Percentiles rank a stretch among this genome's conserved stretches.
Conservation (phyloP, 2,113 vertebrate genomes). For the Cnemophilus loriae region DNA sequence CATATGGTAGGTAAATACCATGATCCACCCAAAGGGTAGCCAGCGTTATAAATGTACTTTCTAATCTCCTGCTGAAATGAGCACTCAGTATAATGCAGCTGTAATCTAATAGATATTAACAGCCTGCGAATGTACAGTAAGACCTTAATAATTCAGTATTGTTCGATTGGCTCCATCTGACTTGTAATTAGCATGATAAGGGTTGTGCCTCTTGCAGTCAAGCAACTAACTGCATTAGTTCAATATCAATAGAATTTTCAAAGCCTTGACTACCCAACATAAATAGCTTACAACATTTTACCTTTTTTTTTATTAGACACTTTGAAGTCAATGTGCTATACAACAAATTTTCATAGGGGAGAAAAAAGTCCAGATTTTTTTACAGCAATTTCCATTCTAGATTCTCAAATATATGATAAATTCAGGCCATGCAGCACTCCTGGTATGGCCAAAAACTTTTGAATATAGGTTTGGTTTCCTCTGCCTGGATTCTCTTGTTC, state of each 20-base stretch:
- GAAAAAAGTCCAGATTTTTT: not conserved
- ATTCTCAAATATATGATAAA: not conserved
- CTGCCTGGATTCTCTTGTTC: not conserved
- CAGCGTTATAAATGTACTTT: conserved; percentile 20
- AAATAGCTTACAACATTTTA: not conserved
- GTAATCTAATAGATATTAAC: conserved; percentile 54
- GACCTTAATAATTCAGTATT: conserved; percentile 54
- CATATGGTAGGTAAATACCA: conserved; percentile 47
- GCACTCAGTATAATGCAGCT: conserved; percentile 37
- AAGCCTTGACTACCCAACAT: not conserved
- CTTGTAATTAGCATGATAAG: not conserved
- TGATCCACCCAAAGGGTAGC: conserved; percentile 25
- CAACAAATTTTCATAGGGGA: not conserved
- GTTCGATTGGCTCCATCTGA: conserved; percentile 1
- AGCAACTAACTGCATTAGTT: not conserved
- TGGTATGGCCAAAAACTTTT: not conserved
- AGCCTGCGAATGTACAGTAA: conserved; percentile 24
- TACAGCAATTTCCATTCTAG: not conserved
- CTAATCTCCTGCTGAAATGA: conserved; percentile 58
- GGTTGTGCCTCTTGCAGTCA: not conserved
- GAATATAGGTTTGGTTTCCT: not conserved
- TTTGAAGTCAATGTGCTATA: not conserved
- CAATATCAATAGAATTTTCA: not conserved
- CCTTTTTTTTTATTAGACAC: not conserved
- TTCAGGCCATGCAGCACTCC: not conserved